phyloP scores from a whole-genome alignment of 1,140 invertebrate genomes.

The Gryon sp. region DNA sequence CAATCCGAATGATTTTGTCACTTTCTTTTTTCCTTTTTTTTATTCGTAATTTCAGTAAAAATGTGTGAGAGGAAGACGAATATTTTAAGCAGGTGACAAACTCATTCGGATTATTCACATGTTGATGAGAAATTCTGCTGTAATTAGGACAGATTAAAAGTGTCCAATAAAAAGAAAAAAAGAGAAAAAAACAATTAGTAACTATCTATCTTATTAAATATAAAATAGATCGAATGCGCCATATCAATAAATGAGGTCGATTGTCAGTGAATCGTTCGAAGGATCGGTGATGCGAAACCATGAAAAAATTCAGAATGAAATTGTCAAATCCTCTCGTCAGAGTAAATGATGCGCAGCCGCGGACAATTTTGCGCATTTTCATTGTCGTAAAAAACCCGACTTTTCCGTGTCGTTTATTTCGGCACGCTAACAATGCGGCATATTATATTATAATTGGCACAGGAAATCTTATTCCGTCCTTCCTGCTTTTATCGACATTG shows the following conservation, averaged over 20 bases:
- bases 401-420: not conserved
- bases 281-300: conserved; percentile 40
- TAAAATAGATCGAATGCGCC: conserved; percentile 3
- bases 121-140: conserved; percentile 26
- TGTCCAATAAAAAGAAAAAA: too few species aligned
- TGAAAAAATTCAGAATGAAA: conserved; percentile 56
- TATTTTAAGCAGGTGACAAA: too few species aligned
- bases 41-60: too few species aligned
- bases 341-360: conserved; percentile 30
- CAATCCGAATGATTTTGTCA: too few species aligned
- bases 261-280: conserved; percentile 30
- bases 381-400: conserved; percentile 33
- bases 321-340: conserved; percentile 50
- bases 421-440: conserved; percentile 11
- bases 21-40: too few species aligned
- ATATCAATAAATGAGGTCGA: conserved; percentile 39
- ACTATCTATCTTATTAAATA: conserved; percentile 9
- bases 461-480: conserved; percentile 51
- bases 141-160: conserved; percentile 6
- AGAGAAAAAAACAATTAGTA: too few species aligned
- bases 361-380: conserved; percentile 36
- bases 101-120: too few species aligned
- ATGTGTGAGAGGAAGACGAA: too few species aligned
- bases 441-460: conserved; percentile 40
- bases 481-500: conserved; percentile 50